Evolutionary conservation across 2,888 invertebrate species (phyloP), one percentile per base, ranked within the genome.

Genomic region (Adineta ricciae): DNA sequence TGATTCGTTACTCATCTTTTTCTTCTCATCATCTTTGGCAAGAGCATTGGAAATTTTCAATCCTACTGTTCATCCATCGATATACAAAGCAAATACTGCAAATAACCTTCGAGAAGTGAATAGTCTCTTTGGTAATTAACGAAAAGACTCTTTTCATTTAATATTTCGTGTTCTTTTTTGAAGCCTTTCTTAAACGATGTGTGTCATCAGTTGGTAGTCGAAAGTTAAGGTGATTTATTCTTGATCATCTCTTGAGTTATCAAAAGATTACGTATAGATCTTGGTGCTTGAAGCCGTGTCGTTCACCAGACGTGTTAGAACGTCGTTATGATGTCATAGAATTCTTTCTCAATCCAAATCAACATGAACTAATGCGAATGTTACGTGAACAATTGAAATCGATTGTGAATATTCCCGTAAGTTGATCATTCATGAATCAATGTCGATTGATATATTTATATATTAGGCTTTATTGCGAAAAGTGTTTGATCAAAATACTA

Each of bases 61-160:
- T 41, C 78, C 78, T 21, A 78, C 36, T 24, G 9, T 41, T 41
- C 78, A 78, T 78, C 78, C 78, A 41, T 78, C 78, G 24, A 41
- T 78, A 41, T 78, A 78, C n/a, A 78, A 78, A 41, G 78, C 78
- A 36, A 78, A 78, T 78, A 78, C 41, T 24, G 11, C 24, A 41
- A 38, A 78, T 78, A 78, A 78, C 41, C 38, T 78, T 41, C 78
- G 78, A n/a, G 78, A 78, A 78, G 78, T 78, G 2, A 78, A 78
- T 78, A 78, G 78, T 78, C 78, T 78, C 41, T 78, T 41, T 24
- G 78, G 78, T 78, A 78, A 78, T 46, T 46, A 46, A 41, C 0
- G 8, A 38, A 41, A 8, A 41, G 3, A 38, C 21, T 21, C 21
- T 73, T 73, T 41, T n/a, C 24, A 24, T 2, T 41, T 2, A 41